Conservation (phyloP, 2,888 invertebrate genomes). For the Spodoptera littoralis region DNA sequence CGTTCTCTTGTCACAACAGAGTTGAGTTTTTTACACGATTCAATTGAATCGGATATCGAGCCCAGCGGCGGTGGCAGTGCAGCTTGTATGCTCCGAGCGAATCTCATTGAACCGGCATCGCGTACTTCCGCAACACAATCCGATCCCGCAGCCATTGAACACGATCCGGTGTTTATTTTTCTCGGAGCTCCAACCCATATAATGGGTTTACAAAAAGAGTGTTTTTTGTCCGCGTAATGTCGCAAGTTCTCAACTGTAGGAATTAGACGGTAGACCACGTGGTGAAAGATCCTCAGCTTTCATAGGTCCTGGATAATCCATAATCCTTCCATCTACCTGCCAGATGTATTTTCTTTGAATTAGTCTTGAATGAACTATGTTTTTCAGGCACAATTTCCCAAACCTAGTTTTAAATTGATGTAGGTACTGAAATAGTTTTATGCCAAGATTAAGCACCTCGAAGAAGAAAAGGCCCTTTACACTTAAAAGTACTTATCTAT, state of each 20-base stretch:
- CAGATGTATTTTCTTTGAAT: too few relatives aligned
- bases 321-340: too few relatives aligned
- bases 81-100: conserved; percentile 63
- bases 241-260: too few relatives aligned
- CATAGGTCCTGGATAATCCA: too few relatives aligned
- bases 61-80: conserved; percentile 48
- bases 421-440: neutral
- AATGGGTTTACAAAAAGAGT: too few relatives aligned
- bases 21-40: conserved; percentile 67
- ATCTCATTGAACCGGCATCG: conserved; percentile 70
- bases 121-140: conserved; percentile 75
- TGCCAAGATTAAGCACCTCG: neutral
- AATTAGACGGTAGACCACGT: too few relatives aligned
- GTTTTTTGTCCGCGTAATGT: too few relatives aligned
- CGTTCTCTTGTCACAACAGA: conserved; percentile 79
- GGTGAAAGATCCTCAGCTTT: too few relatives aligned
- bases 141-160: conserved; percentile 63
- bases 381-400: too few relatives aligned
- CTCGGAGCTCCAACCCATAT: conserved; percentile 1
- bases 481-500: too few relatives aligned
- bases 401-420: neutral
- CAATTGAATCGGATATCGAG: conserved; percentile 81
- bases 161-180: conserved; percentile 55
- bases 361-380: too few relatives aligned
- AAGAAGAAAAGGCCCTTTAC: too few relatives aligned